Conservation (phyloP, 2,888 invertebrate species). For the Hirtodrosophila cameraria region DNA sequence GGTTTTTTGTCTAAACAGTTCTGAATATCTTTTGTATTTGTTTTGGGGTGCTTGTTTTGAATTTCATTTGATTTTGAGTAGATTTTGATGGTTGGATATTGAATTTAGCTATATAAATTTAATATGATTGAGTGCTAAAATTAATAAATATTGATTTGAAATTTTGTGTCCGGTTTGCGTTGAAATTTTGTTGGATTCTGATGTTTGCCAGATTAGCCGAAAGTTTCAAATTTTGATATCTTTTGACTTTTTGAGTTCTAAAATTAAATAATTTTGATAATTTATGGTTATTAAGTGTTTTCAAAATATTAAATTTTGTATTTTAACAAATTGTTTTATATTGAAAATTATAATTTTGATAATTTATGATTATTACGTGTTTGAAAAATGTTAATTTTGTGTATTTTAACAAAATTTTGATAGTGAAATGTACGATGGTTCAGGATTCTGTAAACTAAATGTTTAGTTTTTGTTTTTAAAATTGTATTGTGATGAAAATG, state of each 20-base stretch:
- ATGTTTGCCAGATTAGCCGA: conserved; percentile 65
- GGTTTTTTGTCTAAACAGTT: conserved; percentile 9
- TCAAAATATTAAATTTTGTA: not conserved
- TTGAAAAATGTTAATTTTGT: no score
- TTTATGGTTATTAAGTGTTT: conserved; percentile 26
- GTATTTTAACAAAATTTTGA: no score
- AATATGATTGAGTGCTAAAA: conserved; percentile 14
- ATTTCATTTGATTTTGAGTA: conserved; percentile 11
- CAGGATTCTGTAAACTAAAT: no score
- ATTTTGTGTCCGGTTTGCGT: conserved; percentile 42
- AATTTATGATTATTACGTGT: no score
- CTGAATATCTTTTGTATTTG: conserved; percentile 8
- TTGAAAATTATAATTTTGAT: not conserved
- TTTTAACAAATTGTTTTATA: not conserved
- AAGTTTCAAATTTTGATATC: conserved; percentile 55
- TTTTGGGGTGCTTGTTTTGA: conserved; percentile 1
- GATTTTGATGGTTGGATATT: conserved; percentile 4
- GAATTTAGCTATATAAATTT: conserved; percentile 5
- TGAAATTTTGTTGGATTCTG: conserved; percentile 42
- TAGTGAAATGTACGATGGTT: no score
- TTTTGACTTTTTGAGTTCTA: conserved; percentile 37
- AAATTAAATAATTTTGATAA: conserved; percentile 57
- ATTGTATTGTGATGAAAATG: no score
- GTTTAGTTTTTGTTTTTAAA: no score
- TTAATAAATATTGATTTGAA: conserved; percentile 32